phyloP scores from a whole-genome alignment of 1,140 invertebrate species.

The Cherax quadricarinatus region DNA sequence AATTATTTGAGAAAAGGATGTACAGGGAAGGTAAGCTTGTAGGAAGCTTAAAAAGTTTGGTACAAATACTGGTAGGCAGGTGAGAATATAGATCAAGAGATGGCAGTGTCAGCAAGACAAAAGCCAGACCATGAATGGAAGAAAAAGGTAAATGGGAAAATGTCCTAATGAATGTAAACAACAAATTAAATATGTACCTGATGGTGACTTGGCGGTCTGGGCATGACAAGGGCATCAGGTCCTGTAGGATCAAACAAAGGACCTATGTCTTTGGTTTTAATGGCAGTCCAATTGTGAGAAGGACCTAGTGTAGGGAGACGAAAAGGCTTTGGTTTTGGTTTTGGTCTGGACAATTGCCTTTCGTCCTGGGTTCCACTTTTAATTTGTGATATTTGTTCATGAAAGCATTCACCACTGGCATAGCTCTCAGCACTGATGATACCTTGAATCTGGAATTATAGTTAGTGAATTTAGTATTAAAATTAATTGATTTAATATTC shows the following conservation, averaged over 20 bases:
- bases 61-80: no score
- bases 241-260: conserved; percentile 75
- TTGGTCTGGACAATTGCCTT: conserved; percentile 9
- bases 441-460: conserved; percentile 50
- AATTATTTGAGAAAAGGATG: no score
- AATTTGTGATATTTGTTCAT: conserved; percentile 43
- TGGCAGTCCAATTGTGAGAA: neutral
- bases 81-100: no score
- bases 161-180: neutral
- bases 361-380: neutral
- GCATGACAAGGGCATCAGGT: conserved; percentile 78
- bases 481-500: no score
- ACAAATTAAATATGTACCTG: conserved; percentile 74
- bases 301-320: conserved; percentile 46
- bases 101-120: no score
- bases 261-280: conserved; percentile 32
- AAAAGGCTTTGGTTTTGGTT: conserved; percentile 62
- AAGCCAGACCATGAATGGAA: no score
- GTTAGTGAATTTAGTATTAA: neutral
- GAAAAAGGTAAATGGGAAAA: no score
- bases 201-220: conserved; percentile 77
- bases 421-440: conserved; percentile 45
- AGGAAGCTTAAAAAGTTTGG: no score
- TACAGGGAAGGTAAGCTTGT: no score
- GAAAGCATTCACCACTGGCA: conserved; percentile 59